A percentile compares a stretch with the other conserved stretches of the same genome.
Evolutionary conservation across 2,113 vertebrate species (phyloP).

Genomic region (Lycocorax pyrrhopterus): DNA sequence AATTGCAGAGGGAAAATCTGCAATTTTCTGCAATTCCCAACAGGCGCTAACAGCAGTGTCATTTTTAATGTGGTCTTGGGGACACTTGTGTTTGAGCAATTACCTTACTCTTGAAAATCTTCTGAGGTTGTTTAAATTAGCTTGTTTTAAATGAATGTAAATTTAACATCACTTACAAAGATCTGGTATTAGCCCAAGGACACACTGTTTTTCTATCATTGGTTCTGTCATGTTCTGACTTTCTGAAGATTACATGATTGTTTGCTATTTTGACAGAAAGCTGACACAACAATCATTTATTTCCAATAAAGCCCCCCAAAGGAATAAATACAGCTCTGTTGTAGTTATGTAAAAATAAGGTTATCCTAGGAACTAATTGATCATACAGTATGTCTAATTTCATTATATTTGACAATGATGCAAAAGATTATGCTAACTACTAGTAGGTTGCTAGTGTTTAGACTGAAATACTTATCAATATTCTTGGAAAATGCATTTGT

Average conservation of each 20-base stretch:
- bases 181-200: conserved; percentile 23
- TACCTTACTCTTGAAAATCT: neutral
- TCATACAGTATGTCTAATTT: neutral
- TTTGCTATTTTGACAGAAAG: conserved; percentile 22
- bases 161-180: neutral
- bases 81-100: neutral
- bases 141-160: neutral
- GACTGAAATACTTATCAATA: neutral
- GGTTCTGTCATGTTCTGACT: neutral
- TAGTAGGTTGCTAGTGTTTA: neutral
- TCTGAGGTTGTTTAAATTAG: conserved; percentile 4
- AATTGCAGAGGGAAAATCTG: neutral
- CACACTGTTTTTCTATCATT: neutral
- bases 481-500: neutral
- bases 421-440: neutral
- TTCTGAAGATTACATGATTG: neutral
- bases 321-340: neutral
- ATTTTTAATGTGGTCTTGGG: neutral
- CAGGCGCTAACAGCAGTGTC: neutral
- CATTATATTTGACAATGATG: neutral
- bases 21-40: neutral
- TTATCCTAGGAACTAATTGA: conserved; percentile 42
- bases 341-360: neutral
- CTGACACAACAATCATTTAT: neutral
- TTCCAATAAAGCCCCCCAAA: neutral